A percentile compares a stretch with the other conserved stretches of the same genome.
phyloP scores from a whole-genome alignment of 2,113 vertebrate species.

The Microtus ochrogaster region DNA sequence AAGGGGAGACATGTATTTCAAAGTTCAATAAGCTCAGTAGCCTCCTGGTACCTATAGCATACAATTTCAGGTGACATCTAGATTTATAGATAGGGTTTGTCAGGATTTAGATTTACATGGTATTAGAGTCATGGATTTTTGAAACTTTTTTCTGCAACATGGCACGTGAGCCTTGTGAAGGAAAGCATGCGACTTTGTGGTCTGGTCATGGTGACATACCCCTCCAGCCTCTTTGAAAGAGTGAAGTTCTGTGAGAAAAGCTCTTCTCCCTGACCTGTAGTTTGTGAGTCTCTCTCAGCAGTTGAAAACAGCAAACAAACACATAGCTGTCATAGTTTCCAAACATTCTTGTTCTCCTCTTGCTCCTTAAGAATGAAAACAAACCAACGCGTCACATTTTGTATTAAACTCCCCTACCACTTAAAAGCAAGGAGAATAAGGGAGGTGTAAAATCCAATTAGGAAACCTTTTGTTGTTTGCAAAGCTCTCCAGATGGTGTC shows the following conservation, averaged over 20 bases:
- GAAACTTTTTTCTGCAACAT: neutral
- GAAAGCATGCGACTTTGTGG: neutral
- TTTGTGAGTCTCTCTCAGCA: neutral
- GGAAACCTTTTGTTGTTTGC: neutral
- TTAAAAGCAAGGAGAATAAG: slow-evolving; percentile 1
- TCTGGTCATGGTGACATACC: neutral
- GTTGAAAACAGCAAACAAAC: neutral
- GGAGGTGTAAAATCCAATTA: slow-evolving; percentile 59
- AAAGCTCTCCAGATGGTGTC: slow-evolving; percentile 41
- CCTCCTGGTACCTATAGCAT: neutral
- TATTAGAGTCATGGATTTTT: neutral
- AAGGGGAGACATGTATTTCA: neutral
- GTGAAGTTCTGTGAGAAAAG: neutral
- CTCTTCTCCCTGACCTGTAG: neutral
- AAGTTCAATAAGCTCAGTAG: neutral
- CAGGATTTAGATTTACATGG: neutral
- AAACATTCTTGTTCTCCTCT: neutral
- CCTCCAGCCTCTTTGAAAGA: neutral
- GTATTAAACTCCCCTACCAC: neutral
- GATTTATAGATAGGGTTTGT: neutral
- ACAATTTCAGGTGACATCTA: neutral
- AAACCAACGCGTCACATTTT: neutral
- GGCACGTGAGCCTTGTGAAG: neutral
- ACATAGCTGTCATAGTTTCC: neutral
- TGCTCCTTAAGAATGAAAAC: neutral